A percentile compares a stretch with the other conserved stretches of the same genome.
These are phyloP conservation scores for Hemiprocne comata DNA, from an alignment of 2,113 vertebrate species.

Conservation along the genomic window DNA sequence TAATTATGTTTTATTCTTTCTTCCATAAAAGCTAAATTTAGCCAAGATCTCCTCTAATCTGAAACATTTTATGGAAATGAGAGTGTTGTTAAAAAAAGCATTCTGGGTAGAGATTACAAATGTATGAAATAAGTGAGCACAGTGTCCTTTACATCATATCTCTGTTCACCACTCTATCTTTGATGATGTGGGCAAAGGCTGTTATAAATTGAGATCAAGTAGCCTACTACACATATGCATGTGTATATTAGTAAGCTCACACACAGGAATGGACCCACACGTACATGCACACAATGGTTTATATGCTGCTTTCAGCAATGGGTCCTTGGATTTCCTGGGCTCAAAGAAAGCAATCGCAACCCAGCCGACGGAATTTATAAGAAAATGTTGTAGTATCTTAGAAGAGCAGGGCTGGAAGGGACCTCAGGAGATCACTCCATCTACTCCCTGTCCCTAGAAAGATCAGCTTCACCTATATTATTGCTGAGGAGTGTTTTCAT, in stretches of 20 bases:
- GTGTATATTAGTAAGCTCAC: neutral
- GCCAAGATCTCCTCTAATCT: constrained; percentile 76
- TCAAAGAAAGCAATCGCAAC: neutral
- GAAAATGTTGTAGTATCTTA: neutral
- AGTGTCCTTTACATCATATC: neutral
- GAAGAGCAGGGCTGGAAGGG: neutral
- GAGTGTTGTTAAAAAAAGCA: constrained; percentile 43
- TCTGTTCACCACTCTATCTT: neutral
- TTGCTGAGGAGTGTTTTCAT: neutral
- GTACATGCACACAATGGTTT: neutral
- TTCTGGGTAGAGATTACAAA: constrained; percentile 47
- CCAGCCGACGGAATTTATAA: neutral
- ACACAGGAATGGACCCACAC: accelerated
- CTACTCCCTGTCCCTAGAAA: neutral
- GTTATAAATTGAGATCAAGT: constrained; percentile 12
- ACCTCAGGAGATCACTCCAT: neutral
- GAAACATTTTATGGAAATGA: constrained; percentile 78
- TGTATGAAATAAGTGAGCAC: constrained; percentile 26
- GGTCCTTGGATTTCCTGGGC: neutral
- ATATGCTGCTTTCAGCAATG: neutral
- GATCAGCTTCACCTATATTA: neutral
- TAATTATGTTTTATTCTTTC: constrained; percentile 80
- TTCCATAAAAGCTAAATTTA: constrained; percentile 86
- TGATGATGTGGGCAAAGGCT: constrained; percentile 14
- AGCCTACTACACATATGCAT: neutral